phyloP scores from a whole-genome alignment of 2,113 vertebrate species.

The Eulacestoma nigropectus region DNA sequence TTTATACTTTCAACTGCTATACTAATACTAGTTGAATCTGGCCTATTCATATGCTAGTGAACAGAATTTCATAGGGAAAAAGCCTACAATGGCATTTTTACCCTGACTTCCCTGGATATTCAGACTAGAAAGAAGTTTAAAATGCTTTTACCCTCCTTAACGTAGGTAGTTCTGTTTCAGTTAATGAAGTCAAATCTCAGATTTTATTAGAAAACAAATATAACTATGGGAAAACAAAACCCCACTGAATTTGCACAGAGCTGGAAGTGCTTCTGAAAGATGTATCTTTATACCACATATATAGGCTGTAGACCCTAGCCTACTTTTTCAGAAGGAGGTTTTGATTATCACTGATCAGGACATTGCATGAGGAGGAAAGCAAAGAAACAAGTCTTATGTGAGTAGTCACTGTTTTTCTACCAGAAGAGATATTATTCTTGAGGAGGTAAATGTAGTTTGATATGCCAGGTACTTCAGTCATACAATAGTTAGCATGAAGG shows the following conservation, averaged over 20 bases:
- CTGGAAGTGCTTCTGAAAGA: neutral
- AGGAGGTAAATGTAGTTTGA: neutral
- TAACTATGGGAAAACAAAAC: neutral
- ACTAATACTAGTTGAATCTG: neutral
- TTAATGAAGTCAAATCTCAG: neutral
- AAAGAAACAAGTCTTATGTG: neutral
- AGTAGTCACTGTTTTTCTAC: neutral
- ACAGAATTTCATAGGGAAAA: neutral
- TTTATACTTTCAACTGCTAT: neutral
- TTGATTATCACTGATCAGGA: neutral
- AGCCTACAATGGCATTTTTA: neutral
- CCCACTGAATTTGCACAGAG: neutral
- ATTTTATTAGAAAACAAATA: neutral
- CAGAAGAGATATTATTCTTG: neutral
- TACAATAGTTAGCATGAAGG: neutral
- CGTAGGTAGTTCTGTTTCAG: neutral
- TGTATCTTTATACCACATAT: neutral
- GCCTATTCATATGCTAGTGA: neutral
- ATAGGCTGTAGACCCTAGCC: accelerated
- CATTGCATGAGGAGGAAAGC: neutral
- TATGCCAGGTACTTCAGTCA: neutral
- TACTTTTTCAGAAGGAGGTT: neutral
- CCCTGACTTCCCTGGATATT: accelerated
- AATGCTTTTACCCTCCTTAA: neutral
- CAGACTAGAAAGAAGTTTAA: neutral